Conservation (phyloP, 2,113 vertebrate species). For the Actenoides hombroni region DNA sequence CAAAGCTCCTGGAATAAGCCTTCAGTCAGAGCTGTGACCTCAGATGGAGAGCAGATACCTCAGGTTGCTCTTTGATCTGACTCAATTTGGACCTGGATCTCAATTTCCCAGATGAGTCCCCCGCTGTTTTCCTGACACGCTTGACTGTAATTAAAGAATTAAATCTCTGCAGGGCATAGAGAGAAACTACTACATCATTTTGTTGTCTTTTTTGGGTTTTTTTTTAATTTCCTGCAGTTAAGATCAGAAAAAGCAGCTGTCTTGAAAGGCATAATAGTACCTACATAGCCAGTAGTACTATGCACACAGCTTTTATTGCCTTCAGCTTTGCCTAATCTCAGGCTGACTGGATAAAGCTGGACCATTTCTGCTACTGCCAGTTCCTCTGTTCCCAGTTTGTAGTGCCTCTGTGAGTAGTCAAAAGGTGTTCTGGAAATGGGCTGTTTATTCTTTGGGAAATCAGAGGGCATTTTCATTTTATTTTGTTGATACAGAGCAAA, state of each 20-base stretch:
- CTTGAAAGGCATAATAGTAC: not conserved
- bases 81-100: not conserved
- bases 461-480: conserved; percentile 33
- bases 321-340: not conserved
- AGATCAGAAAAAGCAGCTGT: not conserved
- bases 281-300: not conserved
- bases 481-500: conserved; percentile 27
- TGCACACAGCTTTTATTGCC: not conserved
- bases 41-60: not conserved
- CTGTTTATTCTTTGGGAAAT: conserved; percentile 31
- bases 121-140: fast-evolving
- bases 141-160: not conserved
- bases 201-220: not conserved
- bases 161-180: not conserved
- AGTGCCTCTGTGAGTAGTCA: not conserved
- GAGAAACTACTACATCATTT: not conserved
- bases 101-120: not conserved
- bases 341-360: not conserved
- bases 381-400: not conserved
- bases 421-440: not conserved
- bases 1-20: not conserved
- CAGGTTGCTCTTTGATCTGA: not conserved
- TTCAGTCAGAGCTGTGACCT: not conserved
- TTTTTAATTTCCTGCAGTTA: not conserved
- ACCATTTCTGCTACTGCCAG: not conserved